phyloP scores from a whole-genome alignment of 2,113 vertebrate species.

The Calypte anna region DNA sequence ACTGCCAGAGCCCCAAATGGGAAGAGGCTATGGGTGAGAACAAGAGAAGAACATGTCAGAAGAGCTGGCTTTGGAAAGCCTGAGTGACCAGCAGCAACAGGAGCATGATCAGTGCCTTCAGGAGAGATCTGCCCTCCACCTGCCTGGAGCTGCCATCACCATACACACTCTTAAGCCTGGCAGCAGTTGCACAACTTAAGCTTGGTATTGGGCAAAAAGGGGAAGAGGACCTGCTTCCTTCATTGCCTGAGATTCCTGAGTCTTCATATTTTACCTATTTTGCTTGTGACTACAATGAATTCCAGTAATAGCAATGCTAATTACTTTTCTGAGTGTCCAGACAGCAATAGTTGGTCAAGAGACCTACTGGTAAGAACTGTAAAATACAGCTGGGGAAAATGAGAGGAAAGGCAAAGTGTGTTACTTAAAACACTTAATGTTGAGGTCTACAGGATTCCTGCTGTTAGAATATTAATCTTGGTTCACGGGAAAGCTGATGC shows the following conservation, averaged over 20 bases:
- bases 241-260: neutral
- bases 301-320: neutral
- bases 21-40: neutral
- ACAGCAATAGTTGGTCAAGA: neutral
- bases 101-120: neutral
- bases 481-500: neutral
- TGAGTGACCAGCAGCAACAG: neutral
- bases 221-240: neutral
- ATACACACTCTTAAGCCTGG: neutral
- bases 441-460: neutral
- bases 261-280: neutral
- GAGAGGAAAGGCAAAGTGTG: neutral
- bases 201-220: neutral
- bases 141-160: neutral
- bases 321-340: neutral
- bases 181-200: neutral
- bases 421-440: neutral
- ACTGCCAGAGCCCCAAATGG: neutral
- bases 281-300: neutral
- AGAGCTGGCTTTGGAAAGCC: neutral
- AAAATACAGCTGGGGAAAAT: neutral
- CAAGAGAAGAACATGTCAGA: rapidly evolving
- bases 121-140: neutral
- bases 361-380: neutral
- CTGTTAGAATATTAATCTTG: neutral